Percentiles rank a stretch among this genome's conserved stretches.
Conservation (phyloP, 2,797 vertebrate species). For the Anisognathus igniventris region DNA sequence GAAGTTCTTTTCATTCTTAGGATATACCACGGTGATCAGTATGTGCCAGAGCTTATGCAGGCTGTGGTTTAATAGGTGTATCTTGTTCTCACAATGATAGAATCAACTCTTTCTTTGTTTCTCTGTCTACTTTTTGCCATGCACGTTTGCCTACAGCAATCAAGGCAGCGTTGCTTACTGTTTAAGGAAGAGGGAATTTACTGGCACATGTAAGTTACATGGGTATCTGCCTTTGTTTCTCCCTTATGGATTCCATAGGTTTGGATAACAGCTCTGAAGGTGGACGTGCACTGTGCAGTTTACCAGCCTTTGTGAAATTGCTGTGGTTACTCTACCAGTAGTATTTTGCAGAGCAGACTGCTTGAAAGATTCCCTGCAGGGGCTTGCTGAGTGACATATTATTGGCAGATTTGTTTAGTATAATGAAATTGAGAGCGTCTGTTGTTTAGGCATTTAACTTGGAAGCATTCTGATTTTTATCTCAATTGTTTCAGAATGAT, state of each 20-base stretch:
- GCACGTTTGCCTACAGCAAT: neutral
- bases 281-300: fast-evolving
- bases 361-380: neutral
- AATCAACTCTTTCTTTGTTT: conserved; percentile 55
- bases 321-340: neutral
- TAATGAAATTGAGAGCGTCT: neutral
- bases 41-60: conserved; percentile 6
- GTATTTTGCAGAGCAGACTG: neutral
- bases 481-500: neutral
- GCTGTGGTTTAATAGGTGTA: conserved; percentile 8
- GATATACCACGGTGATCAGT: conserved; percentile 26
- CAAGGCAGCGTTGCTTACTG: neutral
- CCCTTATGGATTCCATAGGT: neutral
- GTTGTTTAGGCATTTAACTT: neutral
- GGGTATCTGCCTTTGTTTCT: neutral
- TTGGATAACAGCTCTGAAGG: neutral
- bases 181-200: neutral
- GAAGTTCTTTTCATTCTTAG: conserved; percentile 56
- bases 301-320: neutral
- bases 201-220: neutral
- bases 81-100: conserved; percentile 61
- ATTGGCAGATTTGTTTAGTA: neutral
- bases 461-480: neutral
- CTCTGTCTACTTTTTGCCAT: conserved; percentile 33
- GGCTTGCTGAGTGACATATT: neutral